Conservation (phyloP, 2,888 invertebrate genomes). For the Eupithecia inturbata region DNA sequence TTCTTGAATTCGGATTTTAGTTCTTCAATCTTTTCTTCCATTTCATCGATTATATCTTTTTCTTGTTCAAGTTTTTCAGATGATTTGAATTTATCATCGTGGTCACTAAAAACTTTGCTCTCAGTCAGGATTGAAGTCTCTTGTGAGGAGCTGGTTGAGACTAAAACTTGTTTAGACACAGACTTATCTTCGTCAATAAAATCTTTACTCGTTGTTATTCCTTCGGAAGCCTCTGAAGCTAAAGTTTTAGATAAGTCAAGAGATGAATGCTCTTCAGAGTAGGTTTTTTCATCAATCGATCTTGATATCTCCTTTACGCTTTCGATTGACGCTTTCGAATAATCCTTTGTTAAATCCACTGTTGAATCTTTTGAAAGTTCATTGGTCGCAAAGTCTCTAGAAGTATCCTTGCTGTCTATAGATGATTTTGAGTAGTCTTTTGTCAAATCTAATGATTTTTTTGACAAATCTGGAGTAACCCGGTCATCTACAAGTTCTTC, state of each 20-base stretch:
- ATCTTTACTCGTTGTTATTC: constrained; percentile 71
- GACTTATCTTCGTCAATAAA: constrained; percentile 74
- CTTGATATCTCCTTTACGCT: constrained; percentile 78
- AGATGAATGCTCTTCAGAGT: constrained; percentile 81
- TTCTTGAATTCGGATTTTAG: constrained; percentile 62
- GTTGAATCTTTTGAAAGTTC: constrained; percentile 81
- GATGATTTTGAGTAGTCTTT: constrained; percentile 81
- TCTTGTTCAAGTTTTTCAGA: constrained; percentile 60
- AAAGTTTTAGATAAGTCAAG: constrained; percentile 78
- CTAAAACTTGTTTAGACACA: constrained; percentile 62
- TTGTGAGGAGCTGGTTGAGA: constrained; percentile 73
- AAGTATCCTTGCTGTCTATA: constrained; percentile 80
- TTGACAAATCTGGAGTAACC: constrained; percentile 77
- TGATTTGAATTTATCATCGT: constrained; percentile 66
- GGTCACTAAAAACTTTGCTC: constrained; percentile 73
- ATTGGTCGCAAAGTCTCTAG: constrained; percentile 79
- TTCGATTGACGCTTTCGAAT: constrained; percentile 77
- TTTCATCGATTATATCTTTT: constrained; percentile 64
- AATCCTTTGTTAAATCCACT: constrained; percentile 75
- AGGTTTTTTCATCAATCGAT: constrained; percentile 79
- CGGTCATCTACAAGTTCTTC: constrained; percentile 73
- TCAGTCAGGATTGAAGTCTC: constrained; percentile 75
- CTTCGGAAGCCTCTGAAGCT: constrained; percentile 79
- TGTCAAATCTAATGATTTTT: constrained; percentile 76
- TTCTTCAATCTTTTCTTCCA: constrained; percentile 63